These are phyloP conservation scores for Folsomia manolachei DNA, from an alignment of 2,888 invertebrate species.

Conservation along the genomic window DNA sequence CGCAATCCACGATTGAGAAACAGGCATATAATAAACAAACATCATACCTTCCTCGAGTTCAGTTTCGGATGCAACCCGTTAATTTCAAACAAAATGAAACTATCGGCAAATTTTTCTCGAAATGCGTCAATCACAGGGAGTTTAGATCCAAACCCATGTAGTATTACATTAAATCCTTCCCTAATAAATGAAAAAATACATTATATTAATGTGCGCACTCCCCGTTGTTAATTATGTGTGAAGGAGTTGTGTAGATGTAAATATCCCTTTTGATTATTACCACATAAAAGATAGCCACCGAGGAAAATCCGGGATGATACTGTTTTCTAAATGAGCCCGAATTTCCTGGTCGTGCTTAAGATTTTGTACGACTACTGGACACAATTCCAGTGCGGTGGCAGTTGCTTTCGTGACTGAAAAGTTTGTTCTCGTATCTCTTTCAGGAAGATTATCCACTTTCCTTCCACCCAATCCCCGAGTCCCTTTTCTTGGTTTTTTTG, in stretches of 20 bases:
- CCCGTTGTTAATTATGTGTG: neutral
- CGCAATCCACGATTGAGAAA: too few relatives aligned
- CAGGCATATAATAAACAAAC: too few relatives aligned
- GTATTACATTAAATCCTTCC: conserved; percentile 78
- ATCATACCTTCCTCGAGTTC: conserved; percentile 64
- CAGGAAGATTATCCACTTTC: conserved; percentile 15
- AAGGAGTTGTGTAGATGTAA: neutral
- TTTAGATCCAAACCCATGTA: conserved; percentile 91
- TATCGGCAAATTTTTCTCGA: conserved; percentile 61
- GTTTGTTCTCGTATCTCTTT: conserved; percentile 24
- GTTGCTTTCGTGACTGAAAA: conserved; percentile 41
- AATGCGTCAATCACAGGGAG: conserved; percentile 72
- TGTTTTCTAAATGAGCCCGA: conserved; percentile 2
- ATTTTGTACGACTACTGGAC: conserved; percentile 15
- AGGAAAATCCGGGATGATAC: conserved; percentile 36
- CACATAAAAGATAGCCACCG: conserved; percentile 37
- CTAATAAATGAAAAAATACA: conserved; percentile 54
- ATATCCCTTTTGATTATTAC: conserved; percentile 3
- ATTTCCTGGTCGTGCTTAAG: conserved; percentile 26
- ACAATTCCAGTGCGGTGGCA: conserved; percentile 13
- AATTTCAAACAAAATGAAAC: conserved; percentile 72
- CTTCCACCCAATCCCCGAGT: conserved; percentile 27
- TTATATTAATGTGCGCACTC: too few relatives aligned
- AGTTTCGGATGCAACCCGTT: conserved; percentile 92
- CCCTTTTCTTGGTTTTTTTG: conserved; percentile 32